A percentile compares a stretch with the other conserved stretches of the same genome.
Evolutionary conservation across 1,140 invertebrate species (phyloP).

Genomic region (Campodea augens): DNA sequence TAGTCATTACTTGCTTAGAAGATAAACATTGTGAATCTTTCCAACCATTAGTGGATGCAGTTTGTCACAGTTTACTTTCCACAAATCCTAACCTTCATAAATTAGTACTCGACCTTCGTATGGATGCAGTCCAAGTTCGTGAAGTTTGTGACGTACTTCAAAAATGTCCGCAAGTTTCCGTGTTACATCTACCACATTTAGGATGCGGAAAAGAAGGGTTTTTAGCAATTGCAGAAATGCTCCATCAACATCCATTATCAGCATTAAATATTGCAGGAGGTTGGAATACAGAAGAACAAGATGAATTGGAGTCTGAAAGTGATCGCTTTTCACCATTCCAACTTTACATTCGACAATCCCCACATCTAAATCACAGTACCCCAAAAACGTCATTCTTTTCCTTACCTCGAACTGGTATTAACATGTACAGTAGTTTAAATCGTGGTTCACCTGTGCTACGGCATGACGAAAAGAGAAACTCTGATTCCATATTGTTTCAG

Average conservation of each 20-base stretch:
- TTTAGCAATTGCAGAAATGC: conserved; percentile 25
- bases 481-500: conserved; percentile 31
- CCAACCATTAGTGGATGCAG: conserved; percentile 30
- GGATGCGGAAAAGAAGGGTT: conserved; percentile 32
- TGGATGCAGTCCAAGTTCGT: conserved; percentile 29
- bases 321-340: not conserved
- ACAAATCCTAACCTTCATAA: no score
- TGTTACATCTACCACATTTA: conserved; percentile 33
- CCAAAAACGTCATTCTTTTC: conserved; percentile 20
- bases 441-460: conserved; percentile 27
- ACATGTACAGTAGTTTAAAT: conserved; percentile 23
- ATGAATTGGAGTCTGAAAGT: not conserved
- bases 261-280: conserved; percentile 31
- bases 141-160: conserved; percentile 28
- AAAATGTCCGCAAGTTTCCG: conserved; percentile 26
- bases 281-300: conserved; percentile 20
- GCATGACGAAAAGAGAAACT: conserved; percentile 29
- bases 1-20: conserved; percentile 30
- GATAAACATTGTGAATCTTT: conserved; percentile 26
- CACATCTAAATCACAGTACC: no score
- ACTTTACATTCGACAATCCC: not conserved
- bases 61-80: no score
- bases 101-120: conserved; percentile 31
- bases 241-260: conserved; percentile 26
- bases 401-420: conserved; percentile 22